Evolutionary conservation across 2,797 vertebrate genomes (phyloP), one percentile per base, ranked within the genome.

Genomic region (Limnodromus scolopaceus): DNA sequence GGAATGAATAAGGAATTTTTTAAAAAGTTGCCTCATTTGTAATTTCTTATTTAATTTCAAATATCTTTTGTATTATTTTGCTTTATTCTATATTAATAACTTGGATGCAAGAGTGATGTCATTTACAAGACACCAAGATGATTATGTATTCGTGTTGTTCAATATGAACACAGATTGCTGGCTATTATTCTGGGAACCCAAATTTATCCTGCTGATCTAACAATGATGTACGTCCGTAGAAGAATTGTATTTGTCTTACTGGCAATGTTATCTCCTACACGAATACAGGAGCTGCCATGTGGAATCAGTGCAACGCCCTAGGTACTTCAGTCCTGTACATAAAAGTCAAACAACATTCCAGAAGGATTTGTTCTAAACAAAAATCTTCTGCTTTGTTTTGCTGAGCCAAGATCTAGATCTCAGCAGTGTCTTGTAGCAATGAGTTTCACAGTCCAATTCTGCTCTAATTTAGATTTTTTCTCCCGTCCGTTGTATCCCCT

Each of bases 331-430:
- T 60, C 34, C n/a, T 39, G 32, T 66, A 61, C 53, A 61, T 71
- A 71, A 87, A 94, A 91, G 66, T 76, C 38, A 64, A 88, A 70
- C n/a, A 86, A 41, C 22, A 17, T 34, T 87, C 63, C 34, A 55
- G n/a, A 77, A 53, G 8, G 28, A 58, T 36, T 81, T 78, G 12
- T 54, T 89, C 78, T 41, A 72, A 78, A 88, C 16, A 55, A 64
- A 87, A 70, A n/a, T 76, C 15, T 58, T 72, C 24, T 58, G 23
- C n/a, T 92, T 82, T 68, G 8, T 57, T 88, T 75, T 86, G 20
- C 15, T 57, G 20, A 87, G 24, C n/a, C 27, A 49, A 51, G 32
- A 54, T 53, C 24, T 66, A 45, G 48, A 36, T 65, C 48, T 86
- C 43, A 64, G 16, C 51, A 18, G 4, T 55, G 10, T 43, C 54